Evolutionary conservation across 2,113 vertebrate genomes (phyloP).

Genomic region (Eublepharis macularius): DNA sequence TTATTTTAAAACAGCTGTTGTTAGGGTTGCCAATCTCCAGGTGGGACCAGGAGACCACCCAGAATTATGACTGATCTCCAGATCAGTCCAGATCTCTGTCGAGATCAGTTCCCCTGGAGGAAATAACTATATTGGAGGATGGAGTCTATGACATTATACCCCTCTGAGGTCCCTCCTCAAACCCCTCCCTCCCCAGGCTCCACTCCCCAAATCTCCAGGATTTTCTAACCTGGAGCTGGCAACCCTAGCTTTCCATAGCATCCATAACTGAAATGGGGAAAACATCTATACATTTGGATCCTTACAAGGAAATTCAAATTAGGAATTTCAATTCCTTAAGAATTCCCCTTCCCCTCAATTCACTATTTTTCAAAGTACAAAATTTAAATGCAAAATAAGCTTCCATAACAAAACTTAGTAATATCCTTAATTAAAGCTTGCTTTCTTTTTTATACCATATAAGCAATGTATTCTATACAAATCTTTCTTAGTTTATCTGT

Average conservation of each 20-base stretch:
- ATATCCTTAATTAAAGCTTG: conserved; percentile 13
- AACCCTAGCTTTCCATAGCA: too few relatives aligned
- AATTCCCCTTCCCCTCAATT: neutral
- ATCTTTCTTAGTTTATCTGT: neutral
- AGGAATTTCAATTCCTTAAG: neutral
- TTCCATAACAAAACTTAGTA: conserved; percentile 10
- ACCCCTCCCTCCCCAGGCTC: too few relatives aligned
- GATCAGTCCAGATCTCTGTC: too few relatives aligned
- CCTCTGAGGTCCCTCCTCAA: too few relatives aligned
- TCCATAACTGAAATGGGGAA: neutral
- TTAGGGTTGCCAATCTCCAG: too few relatives aligned
- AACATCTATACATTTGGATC: neutral
- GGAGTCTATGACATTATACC: too few relatives aligned
- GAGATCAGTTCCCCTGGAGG: too few relatives aligned
- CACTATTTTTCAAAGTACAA: neutral
- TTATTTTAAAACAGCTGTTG: neutral
- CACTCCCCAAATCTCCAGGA: too few relatives aligned
- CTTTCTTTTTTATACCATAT: conserved; percentile 14
- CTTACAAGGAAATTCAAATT: neutral
- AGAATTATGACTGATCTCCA: too few relatives aligned
- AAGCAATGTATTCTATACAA: neutral
- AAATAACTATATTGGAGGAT: too few relatives aligned
- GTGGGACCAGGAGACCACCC: too few relatives aligned
- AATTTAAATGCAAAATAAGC: conserved; percentile 18
- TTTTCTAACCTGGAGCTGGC: too few relatives aligned